Percentiles rank a stretch among this genome's conserved stretches.
These are phyloP conservation scores for Fregetta grallaria DNA, from an alignment of 2,113 vertebrate genomes.

Conservation along the genomic window DNA sequence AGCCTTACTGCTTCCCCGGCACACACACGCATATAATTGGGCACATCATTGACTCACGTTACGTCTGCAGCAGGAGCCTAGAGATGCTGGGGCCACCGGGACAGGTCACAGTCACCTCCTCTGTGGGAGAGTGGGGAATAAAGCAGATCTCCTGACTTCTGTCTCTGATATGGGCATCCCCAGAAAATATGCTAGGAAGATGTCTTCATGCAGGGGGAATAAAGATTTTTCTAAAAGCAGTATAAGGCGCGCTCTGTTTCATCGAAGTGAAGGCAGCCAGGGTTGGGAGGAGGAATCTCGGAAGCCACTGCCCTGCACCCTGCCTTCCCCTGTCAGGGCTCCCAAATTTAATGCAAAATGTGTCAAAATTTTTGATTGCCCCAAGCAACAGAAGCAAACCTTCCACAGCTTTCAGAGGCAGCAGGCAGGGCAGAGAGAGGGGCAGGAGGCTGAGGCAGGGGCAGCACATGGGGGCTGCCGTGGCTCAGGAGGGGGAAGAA, in stretches of 20 bases:
- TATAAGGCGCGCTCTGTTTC: neutral
- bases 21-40: neutral
- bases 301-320: neutral
- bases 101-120: neutral
- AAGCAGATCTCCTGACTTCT: neutral
- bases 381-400: neutral
- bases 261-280: neutral
- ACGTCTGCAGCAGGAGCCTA: neutral
- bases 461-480: neutral
- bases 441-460: neutral
- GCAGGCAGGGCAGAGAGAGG: neutral
- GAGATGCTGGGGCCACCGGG: neutral
- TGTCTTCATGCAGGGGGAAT: neutral
- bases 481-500: neutral
- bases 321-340: neutral
- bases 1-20: neutral
- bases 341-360: neutral
- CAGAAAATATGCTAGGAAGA: neutral
- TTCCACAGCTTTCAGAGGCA: neutral
- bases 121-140: neutral
- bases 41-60: rapidly evolving
- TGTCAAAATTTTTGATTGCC: neutral
- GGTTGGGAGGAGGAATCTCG: neutral
- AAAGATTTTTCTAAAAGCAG: neutral
- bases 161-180: neutral